Evolutionary conservation across 2,113 vertebrate genomes (phyloP).

Genomic region (Aramus guarauna): DNA sequence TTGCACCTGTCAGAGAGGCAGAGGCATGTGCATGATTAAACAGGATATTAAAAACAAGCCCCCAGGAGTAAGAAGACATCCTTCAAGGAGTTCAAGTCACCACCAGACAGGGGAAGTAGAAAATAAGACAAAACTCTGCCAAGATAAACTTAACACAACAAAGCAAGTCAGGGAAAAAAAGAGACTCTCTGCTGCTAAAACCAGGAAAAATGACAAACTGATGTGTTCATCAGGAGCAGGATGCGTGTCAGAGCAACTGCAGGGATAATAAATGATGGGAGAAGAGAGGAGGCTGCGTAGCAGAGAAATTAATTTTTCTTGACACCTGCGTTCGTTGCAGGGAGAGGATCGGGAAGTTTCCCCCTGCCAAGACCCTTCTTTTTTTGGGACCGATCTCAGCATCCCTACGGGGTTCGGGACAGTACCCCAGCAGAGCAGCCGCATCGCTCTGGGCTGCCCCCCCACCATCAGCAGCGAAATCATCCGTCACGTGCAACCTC

Average conservation of each 20-base stretch:
- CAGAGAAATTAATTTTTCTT: slow-evolving; percentile 1
- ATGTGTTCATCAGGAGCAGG: not conserved
- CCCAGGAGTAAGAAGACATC: not conserved
- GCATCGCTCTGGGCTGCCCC: not conserved
- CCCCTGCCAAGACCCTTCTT: not conserved
- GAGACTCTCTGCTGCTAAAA: not conserved
- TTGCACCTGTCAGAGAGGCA: not conserved
- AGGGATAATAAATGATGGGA: not conserved
- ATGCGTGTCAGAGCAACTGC: not conserved
- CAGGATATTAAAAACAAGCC: slow-evolving; percentile 44
- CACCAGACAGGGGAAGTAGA: not conserved
- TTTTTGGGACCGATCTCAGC: not conserved
- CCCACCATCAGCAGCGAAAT: not conserved
- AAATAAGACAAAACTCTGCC: slow-evolving; percentile 19
- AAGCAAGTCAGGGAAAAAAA: not conserved
- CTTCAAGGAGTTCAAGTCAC: slow-evolving; percentile 1
- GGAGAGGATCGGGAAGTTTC: not conserved
- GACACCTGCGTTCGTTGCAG: not conserved
- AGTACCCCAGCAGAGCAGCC: not conserved
- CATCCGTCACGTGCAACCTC: not conserved
- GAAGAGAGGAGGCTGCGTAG: not conserved
- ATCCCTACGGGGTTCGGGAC: not conserved
- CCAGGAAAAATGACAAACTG: not conserved
- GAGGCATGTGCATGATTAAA: slow-evolving; percentile 14
- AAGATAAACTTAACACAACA: slow-evolving; percentile 31